Base-by-base conservation (phyloP, 2,797 vertebrate genomes). In the Esox masquinongy region DNA sequence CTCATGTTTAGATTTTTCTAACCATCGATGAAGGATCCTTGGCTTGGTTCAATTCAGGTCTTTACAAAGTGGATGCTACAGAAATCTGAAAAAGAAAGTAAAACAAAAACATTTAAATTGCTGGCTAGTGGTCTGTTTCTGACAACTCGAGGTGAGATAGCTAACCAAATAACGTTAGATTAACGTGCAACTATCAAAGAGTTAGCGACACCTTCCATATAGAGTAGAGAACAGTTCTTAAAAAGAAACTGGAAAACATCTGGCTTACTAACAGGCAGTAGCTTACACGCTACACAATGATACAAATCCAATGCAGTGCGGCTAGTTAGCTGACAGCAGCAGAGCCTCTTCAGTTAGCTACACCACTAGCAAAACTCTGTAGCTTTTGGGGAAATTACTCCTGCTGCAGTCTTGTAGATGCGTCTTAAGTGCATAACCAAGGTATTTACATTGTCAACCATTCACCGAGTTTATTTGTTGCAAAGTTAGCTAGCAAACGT, bases 1-100 rank as follows among this genome's bases (percentile, higher is more conserved):
- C 56, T 61, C 98, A 99, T 99, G 90, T 87, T 96, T 91, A 94
- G 92, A 84, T 90, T 90, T 90, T 96, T 96, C 89, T 24, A 61
- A 61, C 93, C 97, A 98, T 98, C 82, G 82, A 93, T 91, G 61
- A 88, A 84, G 78, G 83, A 63, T 19, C 19, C 29, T 79, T 51
- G 19, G 64, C 50, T 73, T 56, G 56, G 61, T 78, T 80, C 66
- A 76, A 43, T 50, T 34, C 24, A 43, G 79, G 67, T 24, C 56
- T 61, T 61, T 61, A 61, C 56, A 61, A 77, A 26, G 64, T 53
- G n/a, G 39, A 43, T 70, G 53, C 22, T 71, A 61, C 73, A 53
- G 68, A 34, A 50, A 78, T 73, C 90, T 92, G 82, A 73, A 87
- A 83, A 22, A 84, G 59, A 88, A 82, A 84, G 73, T 1, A 51